Evolutionary conservation across 2,888 invertebrate genomes (phyloP).

Genomic region (Chloromyia formosa): DNA sequence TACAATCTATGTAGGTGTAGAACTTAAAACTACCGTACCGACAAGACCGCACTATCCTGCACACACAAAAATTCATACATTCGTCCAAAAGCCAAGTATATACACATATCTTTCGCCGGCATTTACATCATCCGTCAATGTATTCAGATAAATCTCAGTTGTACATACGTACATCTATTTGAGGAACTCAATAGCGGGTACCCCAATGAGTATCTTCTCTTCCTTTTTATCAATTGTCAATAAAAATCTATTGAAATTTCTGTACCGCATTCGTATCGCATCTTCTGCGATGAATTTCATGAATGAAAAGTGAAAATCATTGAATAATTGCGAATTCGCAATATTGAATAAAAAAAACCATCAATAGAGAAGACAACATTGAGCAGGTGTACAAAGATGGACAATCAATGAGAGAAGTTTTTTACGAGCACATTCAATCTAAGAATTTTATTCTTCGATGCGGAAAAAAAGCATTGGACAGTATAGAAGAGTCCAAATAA

Average conservation of each 20-base stretch:
- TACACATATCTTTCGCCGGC: no score
- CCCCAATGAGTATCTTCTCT: background rate
- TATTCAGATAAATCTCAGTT: no score
- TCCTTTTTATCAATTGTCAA: slow-evolving; percentile 24
- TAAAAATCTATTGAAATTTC: background rate
- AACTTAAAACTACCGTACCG: no score
- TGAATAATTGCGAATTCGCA: slow-evolving; percentile 25
- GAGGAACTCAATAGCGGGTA: no score
- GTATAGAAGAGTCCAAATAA: background rate
- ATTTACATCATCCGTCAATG: no score
- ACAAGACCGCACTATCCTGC: no score
- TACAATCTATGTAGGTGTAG: no score
- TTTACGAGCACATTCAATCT: slow-evolving; percentile 33
- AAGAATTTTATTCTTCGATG: slow-evolving; percentile 35
- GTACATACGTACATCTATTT: no score
- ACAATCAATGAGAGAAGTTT: background rate
- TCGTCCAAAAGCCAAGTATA: no score
- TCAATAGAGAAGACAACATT: background rate
- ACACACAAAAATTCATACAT: no score
- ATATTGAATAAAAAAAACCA: background rate
- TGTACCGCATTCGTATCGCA: no score
- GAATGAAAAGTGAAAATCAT: slow-evolving; percentile 42
- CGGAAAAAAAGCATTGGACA: background rate
- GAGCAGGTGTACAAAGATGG: slow-evolving; percentile 19
- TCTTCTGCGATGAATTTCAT: background rate